These are phyloP conservation scores for Junco hyemalis DNA, from an alignment of 2,113 vertebrate species.

Conservation along the genomic window DNA sequence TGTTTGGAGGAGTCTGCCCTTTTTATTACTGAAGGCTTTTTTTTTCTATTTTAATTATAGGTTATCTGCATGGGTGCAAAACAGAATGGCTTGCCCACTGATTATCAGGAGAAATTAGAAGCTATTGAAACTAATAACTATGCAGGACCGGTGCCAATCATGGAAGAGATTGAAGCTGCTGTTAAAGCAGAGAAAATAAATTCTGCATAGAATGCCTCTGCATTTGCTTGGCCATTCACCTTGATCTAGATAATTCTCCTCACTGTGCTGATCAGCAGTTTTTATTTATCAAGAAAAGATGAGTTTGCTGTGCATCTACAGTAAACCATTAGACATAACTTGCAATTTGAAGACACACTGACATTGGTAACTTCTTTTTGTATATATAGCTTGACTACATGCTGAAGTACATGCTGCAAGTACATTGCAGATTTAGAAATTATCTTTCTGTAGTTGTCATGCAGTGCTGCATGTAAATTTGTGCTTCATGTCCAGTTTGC, in stretches of 20 bases:
- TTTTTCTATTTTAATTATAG: slow-evolving; percentile 52
- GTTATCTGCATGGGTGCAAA: slow-evolving; percentile 89
- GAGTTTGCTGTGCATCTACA: background rate
- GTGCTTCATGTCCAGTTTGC: background rate
- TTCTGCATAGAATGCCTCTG: slow-evolving; percentile 26
- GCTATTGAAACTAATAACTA: slow-evolving; percentile 87
- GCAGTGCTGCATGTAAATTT: background rate
- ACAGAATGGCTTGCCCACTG: slow-evolving; percentile 83
- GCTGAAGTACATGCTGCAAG: background rate
- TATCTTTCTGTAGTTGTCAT: background rate
- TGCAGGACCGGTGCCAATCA: slow-evolving; percentile 78
- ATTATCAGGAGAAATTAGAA: slow-evolving; percentile 84
- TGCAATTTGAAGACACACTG: background rate
- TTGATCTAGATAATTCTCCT: background rate
- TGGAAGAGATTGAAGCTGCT: slow-evolving; percentile 80
- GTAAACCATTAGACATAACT: background rate
- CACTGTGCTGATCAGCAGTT: background rate
- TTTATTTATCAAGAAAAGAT: background rate
- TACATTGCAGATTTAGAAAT: background rate
- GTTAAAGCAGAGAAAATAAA: slow-evolving; percentile 42
- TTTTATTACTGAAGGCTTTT: background rate
- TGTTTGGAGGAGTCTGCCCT: background rate
- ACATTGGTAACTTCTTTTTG: background rate
- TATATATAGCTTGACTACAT: background rate
- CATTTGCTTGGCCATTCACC: background rate